These are phyloP conservation scores for Acleris cristana DNA, from an alignment of 2,888 invertebrate species.

Conservation along the genomic window DNA sequence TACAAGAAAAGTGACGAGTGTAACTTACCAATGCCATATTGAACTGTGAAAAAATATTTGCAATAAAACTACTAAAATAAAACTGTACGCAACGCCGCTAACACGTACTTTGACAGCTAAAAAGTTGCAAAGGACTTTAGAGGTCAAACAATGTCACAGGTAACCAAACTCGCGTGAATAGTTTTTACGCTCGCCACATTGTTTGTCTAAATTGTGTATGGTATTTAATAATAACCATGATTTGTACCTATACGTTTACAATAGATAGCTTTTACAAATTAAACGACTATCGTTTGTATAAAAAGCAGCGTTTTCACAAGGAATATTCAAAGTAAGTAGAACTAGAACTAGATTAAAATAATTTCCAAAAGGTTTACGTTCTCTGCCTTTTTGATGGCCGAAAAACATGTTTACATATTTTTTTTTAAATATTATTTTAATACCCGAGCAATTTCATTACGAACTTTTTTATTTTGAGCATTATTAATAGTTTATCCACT, in stretches of 20 bases:
- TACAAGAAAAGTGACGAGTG: not conserved
- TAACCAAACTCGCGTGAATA: conserved; percentile 41
- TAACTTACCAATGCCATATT: conserved; percentile 65
- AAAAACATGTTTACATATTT: not conserved
- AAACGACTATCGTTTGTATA: not conserved
- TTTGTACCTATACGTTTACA: too few species aligned
- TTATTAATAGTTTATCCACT: too few species aligned
- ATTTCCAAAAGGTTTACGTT: conserved; percentile 15
- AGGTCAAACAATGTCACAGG: conserved; percentile 76
- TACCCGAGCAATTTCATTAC: not conserved
- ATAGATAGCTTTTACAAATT: not conserved
- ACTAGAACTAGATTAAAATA: not conserved
- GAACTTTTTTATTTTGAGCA: not conserved
- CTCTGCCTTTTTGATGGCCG: not conserved
- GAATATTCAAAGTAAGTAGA: not conserved
- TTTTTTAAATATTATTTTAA: not conserved
- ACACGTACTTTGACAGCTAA: conserved; percentile 61
- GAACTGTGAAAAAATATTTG: conserved; percentile 27
- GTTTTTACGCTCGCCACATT: conserved; percentile 55
- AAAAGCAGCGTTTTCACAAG: not conserved
- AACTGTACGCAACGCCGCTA: conserved; percentile 26
- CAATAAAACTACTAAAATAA: conserved; percentile 35
- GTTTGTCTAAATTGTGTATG: conserved; percentile 28
- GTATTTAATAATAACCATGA: not conserved
- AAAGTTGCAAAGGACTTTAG: conserved; percentile 57